Conservation (phyloP, 2,888 invertebrate genomes). For the Amaurobius ferox region DNA sequence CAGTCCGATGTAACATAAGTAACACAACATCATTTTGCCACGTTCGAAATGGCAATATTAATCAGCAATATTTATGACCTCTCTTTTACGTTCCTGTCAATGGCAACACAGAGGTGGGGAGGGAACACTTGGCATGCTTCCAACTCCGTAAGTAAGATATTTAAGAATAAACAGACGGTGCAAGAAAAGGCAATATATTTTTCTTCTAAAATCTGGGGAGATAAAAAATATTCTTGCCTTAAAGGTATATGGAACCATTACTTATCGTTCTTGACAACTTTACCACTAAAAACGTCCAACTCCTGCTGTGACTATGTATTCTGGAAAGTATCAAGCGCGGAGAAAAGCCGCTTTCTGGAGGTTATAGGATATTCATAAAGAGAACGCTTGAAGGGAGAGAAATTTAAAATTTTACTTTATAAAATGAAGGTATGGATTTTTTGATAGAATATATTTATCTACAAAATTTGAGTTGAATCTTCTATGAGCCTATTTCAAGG, state of each 20-base stretch:
- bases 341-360: not conserved
- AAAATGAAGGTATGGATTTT: no score
- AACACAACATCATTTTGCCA: not conserved
- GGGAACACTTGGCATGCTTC: not conserved
- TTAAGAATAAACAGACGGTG: not conserved
- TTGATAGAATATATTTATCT: no score
- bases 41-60: not conserved
- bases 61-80: not conserved
- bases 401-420: no score
- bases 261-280: slow-evolving; percentile 7
- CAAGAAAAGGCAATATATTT: not conserved
- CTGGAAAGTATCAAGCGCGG: not conserved
- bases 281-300: not conserved
- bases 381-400: no score
- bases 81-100: not conserved
- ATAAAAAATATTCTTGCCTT: not conserved
- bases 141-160: not conserved
- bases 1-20: not conserved
- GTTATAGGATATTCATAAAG: no score
- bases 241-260: not conserved
- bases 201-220: not conserved
- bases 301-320: not conserved
- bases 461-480: no score
- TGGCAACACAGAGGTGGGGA: no score
- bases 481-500: no score